These are phyloP conservation scores for Erythrolamprus reginae DNA, from an alignment of 2,113 vertebrate species.

Conservation along the genomic window DNA sequence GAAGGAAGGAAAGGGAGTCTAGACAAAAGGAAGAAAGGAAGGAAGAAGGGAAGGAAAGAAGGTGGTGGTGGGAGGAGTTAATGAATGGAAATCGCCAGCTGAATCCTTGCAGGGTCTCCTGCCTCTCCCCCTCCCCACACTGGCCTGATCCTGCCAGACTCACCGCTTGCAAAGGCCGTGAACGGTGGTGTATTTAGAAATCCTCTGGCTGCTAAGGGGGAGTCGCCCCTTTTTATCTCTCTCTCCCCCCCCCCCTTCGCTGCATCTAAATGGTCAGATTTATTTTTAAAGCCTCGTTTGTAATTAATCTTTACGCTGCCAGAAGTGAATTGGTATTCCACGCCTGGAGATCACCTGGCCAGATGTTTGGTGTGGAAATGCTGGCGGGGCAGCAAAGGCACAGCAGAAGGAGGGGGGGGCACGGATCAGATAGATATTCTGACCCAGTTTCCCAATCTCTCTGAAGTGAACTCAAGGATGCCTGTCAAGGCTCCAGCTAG, in stretches of 20 bases:
- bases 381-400: background rate
- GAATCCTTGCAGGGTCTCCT: background rate
- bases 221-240: background rate
- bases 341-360: background rate
- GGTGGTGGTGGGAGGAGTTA: background rate
- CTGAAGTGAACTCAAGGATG: too few relatives aligned
- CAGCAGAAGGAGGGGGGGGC: background rate
- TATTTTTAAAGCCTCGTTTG: slow-evolving; percentile 11
- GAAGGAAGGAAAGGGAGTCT: too few relatives aligned
- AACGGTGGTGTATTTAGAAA: background rate
- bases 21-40: too few relatives aligned
- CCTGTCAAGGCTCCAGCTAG: too few relatives aligned
- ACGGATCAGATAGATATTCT: background rate
- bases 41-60: too few relatives aligned
- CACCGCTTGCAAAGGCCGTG: background rate
- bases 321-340: background rate
- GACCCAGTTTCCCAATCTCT: too few relatives aligned
- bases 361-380: background rate
- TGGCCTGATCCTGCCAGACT: background rate
- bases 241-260: background rate
- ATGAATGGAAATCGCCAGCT: background rate
- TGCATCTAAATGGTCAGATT: slow-evolving; percentile 16
- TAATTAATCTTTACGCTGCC: background rate
- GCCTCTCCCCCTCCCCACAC: background rate
- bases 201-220: slow-evolving; percentile 1